Evolutionary conservation across 2,888 invertebrate species (phyloP).

Genomic region (Trilocha varians): DNA sequence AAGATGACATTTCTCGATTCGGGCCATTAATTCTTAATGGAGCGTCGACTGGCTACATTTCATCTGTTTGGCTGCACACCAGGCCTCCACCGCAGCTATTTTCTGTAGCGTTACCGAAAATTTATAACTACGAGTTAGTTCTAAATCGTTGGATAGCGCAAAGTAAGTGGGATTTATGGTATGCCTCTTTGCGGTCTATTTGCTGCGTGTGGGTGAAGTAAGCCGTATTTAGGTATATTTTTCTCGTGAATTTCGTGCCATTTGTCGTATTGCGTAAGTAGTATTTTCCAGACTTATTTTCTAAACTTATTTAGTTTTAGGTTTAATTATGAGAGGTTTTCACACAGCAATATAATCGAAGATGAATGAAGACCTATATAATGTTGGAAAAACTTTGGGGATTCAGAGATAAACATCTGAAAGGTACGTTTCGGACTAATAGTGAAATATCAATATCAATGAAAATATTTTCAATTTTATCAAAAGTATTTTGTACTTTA

Average conservation of each 20-base stretch:
- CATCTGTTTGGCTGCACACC: slow-evolving; percentile 68
- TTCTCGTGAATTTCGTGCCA: slow-evolving; percentile 21
- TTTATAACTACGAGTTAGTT: slow-evolving; percentile 66
- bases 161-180: slow-evolving; percentile 63
- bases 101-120: slow-evolving; percentile 61
- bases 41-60: slow-evolving; percentile 61
- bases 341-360: no score
- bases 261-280: slow-evolving; percentile 18
- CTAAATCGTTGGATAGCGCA: slow-evolving; percentile 61
- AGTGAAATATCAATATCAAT: no score
- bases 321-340: no score
- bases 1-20: slow-evolving; percentile 69
- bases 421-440: no score
- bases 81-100: slow-evolving; percentile 59
- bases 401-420: no score
- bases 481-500: no score
- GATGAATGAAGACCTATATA: no score
- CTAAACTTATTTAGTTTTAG: no score
- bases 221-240: slow-evolving; percentile 19
- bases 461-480: no score
- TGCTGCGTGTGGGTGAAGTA: slow-evolving; percentile 24
- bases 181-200: slow-evolving; percentile 47
- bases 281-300: not conserved
- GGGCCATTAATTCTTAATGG: slow-evolving; percentile 71
- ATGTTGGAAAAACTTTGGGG: no score